These are phyloP conservation scores for Sylvilagus floridanus DNA, from an alignment of 2,797 vertebrate species.

Conservation along the genomic window DNA sequence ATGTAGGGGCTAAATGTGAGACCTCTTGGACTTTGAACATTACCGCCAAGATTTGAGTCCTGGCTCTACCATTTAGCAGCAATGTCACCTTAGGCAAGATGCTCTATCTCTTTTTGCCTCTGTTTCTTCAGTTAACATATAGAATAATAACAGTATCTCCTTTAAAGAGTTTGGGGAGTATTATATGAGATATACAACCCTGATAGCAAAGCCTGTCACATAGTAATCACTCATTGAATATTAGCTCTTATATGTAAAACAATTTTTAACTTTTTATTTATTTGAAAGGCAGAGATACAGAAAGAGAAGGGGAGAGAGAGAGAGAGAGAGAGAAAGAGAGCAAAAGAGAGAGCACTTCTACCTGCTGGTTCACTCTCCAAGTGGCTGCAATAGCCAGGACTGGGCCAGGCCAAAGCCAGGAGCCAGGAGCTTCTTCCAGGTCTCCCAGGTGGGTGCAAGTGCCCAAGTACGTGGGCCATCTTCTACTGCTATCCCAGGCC, in stretches of 20 bases:
- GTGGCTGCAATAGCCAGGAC: too few species aligned
- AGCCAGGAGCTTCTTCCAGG: too few species aligned
- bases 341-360: too few species aligned
- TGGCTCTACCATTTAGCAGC: conserved; percentile 10
- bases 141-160: not conserved
- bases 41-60: not conserved
- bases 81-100: not conserved
- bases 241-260: conserved; percentile 18
- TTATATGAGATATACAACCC: not conserved
- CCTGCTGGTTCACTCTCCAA: too few species aligned
- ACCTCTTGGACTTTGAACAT: not conserved
- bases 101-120: not conserved
- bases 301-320: too few species aligned
- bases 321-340: too few species aligned
- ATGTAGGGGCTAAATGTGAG: not conserved
- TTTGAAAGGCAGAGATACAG: too few species aligned
- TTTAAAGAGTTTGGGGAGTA: conserved; percentile 7
- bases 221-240: conserved; percentile 1
- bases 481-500: too few species aligned
- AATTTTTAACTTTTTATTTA: not conserved
- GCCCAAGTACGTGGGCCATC: too few species aligned
- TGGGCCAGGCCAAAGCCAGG: too few species aligned
- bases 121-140: conserved; percentile 52
- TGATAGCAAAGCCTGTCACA: conserved; percentile 3
- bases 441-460: too few species aligned